A percentile compares a stretch with the other conserved stretches of the same genome.
Evolutionary conservation across 2,113 vertebrate species (phyloP).

Genomic region (Mormoops blainvillei): DNA sequence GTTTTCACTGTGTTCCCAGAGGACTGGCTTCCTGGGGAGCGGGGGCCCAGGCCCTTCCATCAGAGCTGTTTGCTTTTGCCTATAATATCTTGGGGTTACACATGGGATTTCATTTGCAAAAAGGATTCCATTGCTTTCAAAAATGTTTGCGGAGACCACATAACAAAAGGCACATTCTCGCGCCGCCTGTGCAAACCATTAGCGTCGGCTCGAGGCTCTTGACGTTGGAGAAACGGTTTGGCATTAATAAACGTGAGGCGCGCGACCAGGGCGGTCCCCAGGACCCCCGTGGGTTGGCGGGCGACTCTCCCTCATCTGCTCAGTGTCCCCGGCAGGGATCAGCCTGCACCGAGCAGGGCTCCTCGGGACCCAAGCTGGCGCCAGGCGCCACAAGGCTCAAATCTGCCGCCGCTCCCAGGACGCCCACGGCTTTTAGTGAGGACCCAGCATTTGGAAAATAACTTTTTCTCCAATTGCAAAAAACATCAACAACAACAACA

Average conservation of each 20-base stretch:
- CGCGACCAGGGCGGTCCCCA: not conserved
- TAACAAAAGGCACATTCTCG: not conserved
- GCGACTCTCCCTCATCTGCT: too few relatives aligned
- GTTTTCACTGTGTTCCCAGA: too few relatives aligned
- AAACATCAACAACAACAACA: too few relatives aligned
- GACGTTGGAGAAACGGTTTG: not conserved
- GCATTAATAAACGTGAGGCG: not conserved
- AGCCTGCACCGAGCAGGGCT: not conserved
- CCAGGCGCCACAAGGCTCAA: accelerated
- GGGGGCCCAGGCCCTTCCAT: not conserved
- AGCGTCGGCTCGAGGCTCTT: not conserved
- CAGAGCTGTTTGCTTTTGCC: not conserved
- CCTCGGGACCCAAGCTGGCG: accelerated
- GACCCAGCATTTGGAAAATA: not conserved
- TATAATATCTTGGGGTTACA: not conserved
- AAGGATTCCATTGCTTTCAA: not conserved
- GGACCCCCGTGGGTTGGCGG: accelerated
- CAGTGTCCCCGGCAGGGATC: not conserved
- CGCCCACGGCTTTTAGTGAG: accelerated
- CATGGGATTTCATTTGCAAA: not conserved
- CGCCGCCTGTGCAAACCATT: not conserved
- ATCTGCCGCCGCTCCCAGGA: accelerated
- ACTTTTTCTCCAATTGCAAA: not conserved
- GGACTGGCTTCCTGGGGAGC: accelerated
- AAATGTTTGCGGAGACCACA: not conserved